Percentiles rank a stretch among this genome's conserved stretches.
Conservation (phyloP, 2,888 invertebrate genomes). For the Spisula solida region DNA sequence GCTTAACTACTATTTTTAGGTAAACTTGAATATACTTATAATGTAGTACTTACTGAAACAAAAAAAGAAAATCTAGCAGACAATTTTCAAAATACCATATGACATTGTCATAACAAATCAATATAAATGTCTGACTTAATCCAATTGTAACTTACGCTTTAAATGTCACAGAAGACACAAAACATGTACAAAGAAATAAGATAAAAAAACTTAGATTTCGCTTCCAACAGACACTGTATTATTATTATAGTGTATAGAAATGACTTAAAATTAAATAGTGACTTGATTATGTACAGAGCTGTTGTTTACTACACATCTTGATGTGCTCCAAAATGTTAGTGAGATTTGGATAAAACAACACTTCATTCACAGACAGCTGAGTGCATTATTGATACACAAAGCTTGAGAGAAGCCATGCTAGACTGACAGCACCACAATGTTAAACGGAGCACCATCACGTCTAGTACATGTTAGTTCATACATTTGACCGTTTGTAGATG, state of each 20-base stretch:
- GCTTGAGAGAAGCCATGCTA: constrained; percentile 60
- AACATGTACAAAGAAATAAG: too few species aligned
- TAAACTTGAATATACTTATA: not conserved
- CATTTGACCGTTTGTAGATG: constrained; percentile 90
- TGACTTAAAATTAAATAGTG: too few species aligned
- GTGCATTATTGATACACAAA: constrained; percentile 23
- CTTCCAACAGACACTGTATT: not conserved
- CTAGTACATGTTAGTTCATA: constrained; percentile 87
- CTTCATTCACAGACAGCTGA: constrained; percentile 15
- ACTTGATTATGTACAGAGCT: not conserved
- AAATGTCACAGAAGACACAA: too few species aligned
- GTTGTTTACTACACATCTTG: constrained; percentile 23
- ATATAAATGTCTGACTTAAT: too few species aligned
- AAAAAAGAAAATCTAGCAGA: not conserved
- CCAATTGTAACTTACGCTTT: too few species aligned
- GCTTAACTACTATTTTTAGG: not conserved
- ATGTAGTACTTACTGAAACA: too few species aligned
- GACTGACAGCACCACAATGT: constrained; percentile 68
- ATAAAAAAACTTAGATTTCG: not conserved
- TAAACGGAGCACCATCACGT: constrained; percentile 78
- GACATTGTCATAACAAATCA: too few species aligned
- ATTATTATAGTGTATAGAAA: not conserved
- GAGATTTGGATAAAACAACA: constrained; percentile 34
- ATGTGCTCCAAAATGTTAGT: constrained; percentile 39
- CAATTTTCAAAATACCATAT: not conserved